Evolutionary conservation across 2,888 invertebrate genomes (phyloP), one percentile per base, ranked within the genome.

Genomic region (Oligia latruncula): DNA sequence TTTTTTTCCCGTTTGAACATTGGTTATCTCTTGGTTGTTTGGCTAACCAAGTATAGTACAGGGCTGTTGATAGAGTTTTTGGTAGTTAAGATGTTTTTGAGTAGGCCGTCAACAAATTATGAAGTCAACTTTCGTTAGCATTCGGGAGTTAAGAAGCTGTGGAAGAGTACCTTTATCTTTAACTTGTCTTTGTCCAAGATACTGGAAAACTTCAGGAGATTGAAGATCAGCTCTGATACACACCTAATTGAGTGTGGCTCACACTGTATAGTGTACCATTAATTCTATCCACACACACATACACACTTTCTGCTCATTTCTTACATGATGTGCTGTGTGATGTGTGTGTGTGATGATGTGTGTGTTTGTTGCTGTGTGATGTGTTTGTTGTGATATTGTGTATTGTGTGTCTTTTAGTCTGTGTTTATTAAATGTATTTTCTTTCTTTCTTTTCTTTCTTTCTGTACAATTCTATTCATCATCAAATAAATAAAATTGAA

Each of bases 21-120:
- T 80, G 76, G 74, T 89, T 87, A 85, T 87, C 84, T 88, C 8
- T 80, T 17, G 29, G 49, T 58, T 88, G 81, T 89, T 83, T 83
- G 71, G 78, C 52, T 87, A 76, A 71, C 77, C 80, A 83, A 83
- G 72, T 74, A 23, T 55, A 40, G 75, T 77, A 77, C 52, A 23
- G 68, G 40, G 49, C 40, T 67, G 67, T 74, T 80, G 66, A 74
- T 73, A 13, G 65, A 77, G 67, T 52, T 67, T 74, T 79, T 67
- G 60, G 43, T 71, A 43, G 35, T 67, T 43, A 20, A 60, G 40
- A 58, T 52, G 35, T 83, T 82, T 82, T 82, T 40, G 29, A 23
- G n/a, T 58, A 8, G 11, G 77, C 15, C 17, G 23, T 68, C 29
- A 83, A 83, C 13, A 55, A 49, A 68, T 62, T 17, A 23, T 62